These are phyloP conservation scores for Myoxocephalus aenaeus DNA, from an alignment of 2,797 vertebrate species.

Conservation along the genomic window DNA sequence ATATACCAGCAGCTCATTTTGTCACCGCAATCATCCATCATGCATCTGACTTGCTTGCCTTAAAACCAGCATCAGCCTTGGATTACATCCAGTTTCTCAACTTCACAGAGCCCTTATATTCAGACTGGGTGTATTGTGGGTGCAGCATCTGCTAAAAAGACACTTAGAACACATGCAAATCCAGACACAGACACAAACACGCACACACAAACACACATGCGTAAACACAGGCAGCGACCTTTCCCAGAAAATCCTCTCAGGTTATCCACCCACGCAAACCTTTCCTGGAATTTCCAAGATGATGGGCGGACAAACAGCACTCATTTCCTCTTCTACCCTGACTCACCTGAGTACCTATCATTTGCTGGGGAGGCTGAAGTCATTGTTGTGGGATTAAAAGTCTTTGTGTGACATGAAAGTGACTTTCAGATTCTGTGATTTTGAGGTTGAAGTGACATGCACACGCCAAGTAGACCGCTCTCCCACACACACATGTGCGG, in stretches of 20 bases:
- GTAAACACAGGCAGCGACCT: conserved; percentile 8
- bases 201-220: not conserved
- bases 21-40: conserved; percentile 36
- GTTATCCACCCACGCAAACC: conserved; percentile 61
- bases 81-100: not conserved
- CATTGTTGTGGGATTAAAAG: conserved; percentile 53
- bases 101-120: conserved; percentile 12
- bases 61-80: conserved; percentile 1
- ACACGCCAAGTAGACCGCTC: conserved; percentile 12
- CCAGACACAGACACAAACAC: not conserved
- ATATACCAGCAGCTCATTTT: conserved; percentile 48
- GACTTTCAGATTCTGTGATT: conserved; percentile 25
- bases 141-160: not conserved
- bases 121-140: not conserved
- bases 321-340: conserved; percentile 51
- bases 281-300: conserved; percentile 74
- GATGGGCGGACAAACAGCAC: conserved; percentile 54
- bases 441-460: conserved; percentile 9
- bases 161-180: not conserved
- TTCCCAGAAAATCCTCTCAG: conserved; percentile 29
- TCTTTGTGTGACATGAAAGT: conserved; percentile 32
- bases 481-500: not conserved
- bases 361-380: conserved; percentile 50
- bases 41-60: conserved; percentile 4
- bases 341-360: conserved; percentile 64